These are phyloP conservation scores for Caenorhabditis sp. DNA, from an alignment of 2,888 invertebrate species.

Conservation along the genomic window DNA sequence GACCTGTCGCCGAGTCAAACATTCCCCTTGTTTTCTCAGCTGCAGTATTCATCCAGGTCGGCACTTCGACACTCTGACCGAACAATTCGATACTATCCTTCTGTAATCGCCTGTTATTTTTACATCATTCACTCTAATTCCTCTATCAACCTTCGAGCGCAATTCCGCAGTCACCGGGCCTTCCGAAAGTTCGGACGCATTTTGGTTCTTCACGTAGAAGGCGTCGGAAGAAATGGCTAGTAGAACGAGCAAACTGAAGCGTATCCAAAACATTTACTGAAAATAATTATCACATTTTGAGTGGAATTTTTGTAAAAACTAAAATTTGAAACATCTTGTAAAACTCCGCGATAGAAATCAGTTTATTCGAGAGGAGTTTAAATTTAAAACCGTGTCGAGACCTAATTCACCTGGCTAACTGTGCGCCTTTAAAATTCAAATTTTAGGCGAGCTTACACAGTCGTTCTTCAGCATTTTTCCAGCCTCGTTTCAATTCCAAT, in stretches of 20 bases:
- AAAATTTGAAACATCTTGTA: neutral
- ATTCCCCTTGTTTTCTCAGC: constrained; percentile 46
- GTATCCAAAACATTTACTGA: neutral
- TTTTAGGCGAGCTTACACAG: neutral
- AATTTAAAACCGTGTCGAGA: constrained; percentile 21
- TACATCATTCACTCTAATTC: neutral
- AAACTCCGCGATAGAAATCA: neutral
- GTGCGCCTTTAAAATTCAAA: constrained; percentile 10
- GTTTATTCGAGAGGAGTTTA: constrained; percentile 18
- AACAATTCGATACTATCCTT: constrained; percentile 42
- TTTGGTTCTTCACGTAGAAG: constrained; percentile 4
- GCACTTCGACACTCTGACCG: constrained; percentile 31
- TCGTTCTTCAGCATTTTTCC: neutral
- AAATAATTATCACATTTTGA: neutral
- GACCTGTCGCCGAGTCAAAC: constrained; percentile 42
- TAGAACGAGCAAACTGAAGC: neutral
- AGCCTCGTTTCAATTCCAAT: neutral
- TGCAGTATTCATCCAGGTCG: constrained; percentile 35
- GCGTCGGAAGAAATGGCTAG: neutral
- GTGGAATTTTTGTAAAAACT: neutral
- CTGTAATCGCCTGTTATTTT: neutral
- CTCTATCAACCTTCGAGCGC: constrained; percentile 15
- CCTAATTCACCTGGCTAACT: neutral
- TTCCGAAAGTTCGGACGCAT: neutral
- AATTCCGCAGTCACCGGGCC: constrained; percentile 4